Conservation (phyloP, 2,113 vertebrate species). For the Sceloporus undulatus region DNA sequence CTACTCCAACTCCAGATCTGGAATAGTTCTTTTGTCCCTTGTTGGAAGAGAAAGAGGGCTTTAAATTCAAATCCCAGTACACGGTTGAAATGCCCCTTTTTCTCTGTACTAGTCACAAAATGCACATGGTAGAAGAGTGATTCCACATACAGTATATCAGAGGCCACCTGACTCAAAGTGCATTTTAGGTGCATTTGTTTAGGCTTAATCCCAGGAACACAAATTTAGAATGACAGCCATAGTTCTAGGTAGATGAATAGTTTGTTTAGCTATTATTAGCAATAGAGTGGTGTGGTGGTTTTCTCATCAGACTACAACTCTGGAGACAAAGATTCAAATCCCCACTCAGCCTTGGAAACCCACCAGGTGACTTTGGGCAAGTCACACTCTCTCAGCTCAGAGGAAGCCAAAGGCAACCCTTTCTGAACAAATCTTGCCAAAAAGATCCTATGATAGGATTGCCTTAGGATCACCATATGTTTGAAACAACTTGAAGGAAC, state of each 20-base stretch:
- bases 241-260: constrained; percentile 1
- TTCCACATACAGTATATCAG: background rate
- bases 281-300: background rate
- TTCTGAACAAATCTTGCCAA: no score
- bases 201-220: background rate
- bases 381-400: no score
- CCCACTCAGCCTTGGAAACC: no score
- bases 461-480: no score
- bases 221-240: background rate
- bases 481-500: no score
- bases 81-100: background rate
- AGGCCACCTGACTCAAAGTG: background rate
- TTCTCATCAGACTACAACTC: no score
- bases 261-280: background rate
- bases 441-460: no score
- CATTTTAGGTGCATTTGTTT: background rate
- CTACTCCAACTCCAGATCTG: background rate
- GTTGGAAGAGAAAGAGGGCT: background rate
- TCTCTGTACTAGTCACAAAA: background rate
- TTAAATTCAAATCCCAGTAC: background rate
- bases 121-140: background rate
- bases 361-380: no score
- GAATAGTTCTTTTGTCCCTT: background rate
- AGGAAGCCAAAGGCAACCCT: no score
- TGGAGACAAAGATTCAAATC: no score